Base-by-base conservation (phyloP, 2,888 invertebrate genomes). In the Plagodis dolabraria region DNA sequence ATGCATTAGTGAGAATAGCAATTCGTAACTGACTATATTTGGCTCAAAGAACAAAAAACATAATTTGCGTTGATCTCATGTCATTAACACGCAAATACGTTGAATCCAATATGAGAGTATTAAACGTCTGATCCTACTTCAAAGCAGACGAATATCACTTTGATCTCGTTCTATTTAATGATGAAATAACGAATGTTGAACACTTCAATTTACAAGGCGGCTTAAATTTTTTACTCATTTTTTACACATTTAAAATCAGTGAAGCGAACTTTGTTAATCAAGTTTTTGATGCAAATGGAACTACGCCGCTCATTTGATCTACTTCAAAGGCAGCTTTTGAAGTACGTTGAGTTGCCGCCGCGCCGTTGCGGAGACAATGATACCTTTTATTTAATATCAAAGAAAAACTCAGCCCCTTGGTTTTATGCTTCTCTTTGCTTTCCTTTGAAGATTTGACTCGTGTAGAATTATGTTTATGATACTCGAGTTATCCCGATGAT, bases 331-430 rank as follows among this genome's bases (percentile, higher is more conserved):
- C 80, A 83, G 80, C 82, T 82, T 79, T 85, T 79, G 86, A 85
- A 86, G 86, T 80, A 77, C 79, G 77, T 83, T 77, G 79, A 59
- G 58, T 65, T 69, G 62, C 67, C 67, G 36, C 8, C 36, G 7
- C 40, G 63, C 74, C 82, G 82, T 80, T 80, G 80, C 84, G 81
- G 78, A 84, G 83, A 85, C 86, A 86, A 86, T 85, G 83, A 86
- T 86, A 83, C 84, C 83, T 85, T 86, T 85, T 84, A 86, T 86
- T 85, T 80, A 77, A 85, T 84, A 85, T 86, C 85, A 86, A 87
- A 87, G 85, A 79, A 79, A 67, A 74, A 75, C 69, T 78, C 81
- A 79, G 78, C 80, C 77, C 74, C 65, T 64, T 45, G 50, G 75
- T 72, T 81, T 80, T 76, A 77, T 81, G 77, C 75, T 81, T 72